phyloP scores from a whole-genome alignment of 1,140 invertebrate species.

The Drosophila parvula region DNA sequence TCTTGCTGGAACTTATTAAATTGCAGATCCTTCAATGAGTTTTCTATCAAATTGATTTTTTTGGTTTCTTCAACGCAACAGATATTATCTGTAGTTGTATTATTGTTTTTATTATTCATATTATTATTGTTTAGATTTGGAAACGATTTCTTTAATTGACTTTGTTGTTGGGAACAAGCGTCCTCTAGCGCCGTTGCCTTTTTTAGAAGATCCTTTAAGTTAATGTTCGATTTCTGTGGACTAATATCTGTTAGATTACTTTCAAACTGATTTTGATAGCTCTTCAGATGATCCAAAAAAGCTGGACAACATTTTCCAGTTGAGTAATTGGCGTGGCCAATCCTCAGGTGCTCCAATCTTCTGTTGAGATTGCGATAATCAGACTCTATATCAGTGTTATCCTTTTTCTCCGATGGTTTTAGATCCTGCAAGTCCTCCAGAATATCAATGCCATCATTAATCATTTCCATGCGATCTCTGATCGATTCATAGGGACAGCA shows the following conservation, averaged over 20 bases:
- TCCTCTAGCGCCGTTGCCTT: not conserved
- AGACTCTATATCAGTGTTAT: constrained; percentile 6
- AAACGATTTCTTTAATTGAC: not conserved
- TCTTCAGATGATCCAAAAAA: not conserved
- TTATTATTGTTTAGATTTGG: too few species aligned
- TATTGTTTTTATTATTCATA: not conserved
- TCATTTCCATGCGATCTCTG: constrained; percentile 52
- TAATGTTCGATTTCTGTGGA: not conserved
- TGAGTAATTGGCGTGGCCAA: not conserved
- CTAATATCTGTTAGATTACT: not conserved
- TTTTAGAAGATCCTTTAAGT: not conserved
- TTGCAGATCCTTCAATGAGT: not conserved
- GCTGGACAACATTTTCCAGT: constrained; percentile 32
- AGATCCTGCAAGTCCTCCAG: constrained; percentile 17
- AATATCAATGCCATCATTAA: constrained; percentile 50
- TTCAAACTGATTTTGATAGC: not conserved
- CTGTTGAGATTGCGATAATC: constrained; percentile 33
- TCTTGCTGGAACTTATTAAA: not conserved
- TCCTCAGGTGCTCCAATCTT: constrained; percentile 36
- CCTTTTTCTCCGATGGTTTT: not conserved
- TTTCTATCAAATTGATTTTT: not conserved
- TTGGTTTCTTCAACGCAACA: not conserved
- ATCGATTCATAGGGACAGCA: constrained; percentile 53
- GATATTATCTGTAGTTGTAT: not conserved
- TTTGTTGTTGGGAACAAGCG: not conserved